A percentile compares a stretch with the other conserved stretches of the same genome.
Conservation (phyloP, 1,140 invertebrate species). For the Drosophila sproati region DNA sequence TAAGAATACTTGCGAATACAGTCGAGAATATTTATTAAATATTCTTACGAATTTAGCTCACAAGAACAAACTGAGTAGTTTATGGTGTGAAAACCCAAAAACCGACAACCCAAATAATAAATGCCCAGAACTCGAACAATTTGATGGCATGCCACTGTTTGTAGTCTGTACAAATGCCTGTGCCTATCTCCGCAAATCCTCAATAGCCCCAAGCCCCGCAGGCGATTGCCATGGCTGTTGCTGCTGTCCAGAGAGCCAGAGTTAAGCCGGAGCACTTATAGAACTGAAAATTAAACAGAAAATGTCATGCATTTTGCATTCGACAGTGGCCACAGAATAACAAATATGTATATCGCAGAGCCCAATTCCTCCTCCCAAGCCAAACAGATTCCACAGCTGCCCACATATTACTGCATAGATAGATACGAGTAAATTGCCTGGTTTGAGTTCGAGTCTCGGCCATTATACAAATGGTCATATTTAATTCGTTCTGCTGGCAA, state of each 20-base stretch:
- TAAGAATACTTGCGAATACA: neutral
- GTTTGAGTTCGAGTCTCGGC: constrained; percentile 39
- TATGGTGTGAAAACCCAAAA: constrained; percentile 24
- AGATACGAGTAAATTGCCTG: constrained; percentile 20
- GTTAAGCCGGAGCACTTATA: constrained; percentile 66
- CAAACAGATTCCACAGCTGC: constrained; percentile 19
- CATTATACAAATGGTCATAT: constrained; percentile 83
- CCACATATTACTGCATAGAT: constrained; percentile 40
- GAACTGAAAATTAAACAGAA: constrained; percentile 75
- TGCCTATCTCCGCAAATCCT: constrained; percentile 31
- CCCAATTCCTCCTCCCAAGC: neutral
- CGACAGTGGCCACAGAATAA: constrained; percentile 47
- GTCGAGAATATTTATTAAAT: neutral
- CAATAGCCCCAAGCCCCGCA: constrained; percentile 14
- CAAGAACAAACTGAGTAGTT: neutral
- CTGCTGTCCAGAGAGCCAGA: constrained; percentile 19
- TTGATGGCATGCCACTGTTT: constrained; percentile 4
- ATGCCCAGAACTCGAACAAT: neutral
- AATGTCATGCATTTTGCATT: constrained; percentile 80
- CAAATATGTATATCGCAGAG: constrained; percentile 32
- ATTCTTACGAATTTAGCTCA: neutral
- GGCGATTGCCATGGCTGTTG: neutral
- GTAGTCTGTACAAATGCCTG: neutral
- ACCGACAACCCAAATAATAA: neutral
- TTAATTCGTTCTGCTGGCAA: constrained; percentile 81